Evolutionary conservation across 23 tunicate genomes (phyloP).

Genomic region (Styela plicata): DNA sequence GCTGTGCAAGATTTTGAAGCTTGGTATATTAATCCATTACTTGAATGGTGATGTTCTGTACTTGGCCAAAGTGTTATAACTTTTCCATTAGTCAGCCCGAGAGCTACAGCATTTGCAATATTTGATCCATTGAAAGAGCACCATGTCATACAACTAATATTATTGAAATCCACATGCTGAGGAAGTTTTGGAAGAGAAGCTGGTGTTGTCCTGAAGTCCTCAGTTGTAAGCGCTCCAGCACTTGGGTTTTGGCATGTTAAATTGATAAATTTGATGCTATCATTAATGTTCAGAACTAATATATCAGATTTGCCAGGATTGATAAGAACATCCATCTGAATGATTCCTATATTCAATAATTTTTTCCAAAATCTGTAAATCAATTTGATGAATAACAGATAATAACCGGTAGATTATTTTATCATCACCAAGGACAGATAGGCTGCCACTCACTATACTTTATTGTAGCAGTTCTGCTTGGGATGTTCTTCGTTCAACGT

Average conservation of each 20-base stretch:
- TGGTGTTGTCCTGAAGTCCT: conserved; percentile 1
- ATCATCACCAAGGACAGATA: too few species aligned
- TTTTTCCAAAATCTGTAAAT: too few species aligned
- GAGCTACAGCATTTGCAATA: conserved; percentile 12
- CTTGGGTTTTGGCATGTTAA: neutral
- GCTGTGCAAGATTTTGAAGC: conserved; percentile 39
- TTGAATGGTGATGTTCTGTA: neutral
- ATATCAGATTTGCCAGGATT: conserved; percentile 5
- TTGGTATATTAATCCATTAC: conserved; percentile 30
- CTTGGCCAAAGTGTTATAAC: conserved; percentile 12
- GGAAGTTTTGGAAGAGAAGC: conserved; percentile 19
- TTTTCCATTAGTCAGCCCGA: conserved; percentile 14
- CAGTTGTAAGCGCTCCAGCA: neutral
- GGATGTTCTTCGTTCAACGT: too few species aligned
- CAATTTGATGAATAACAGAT: too few species aligned
- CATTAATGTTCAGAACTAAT: conserved; percentile 15
- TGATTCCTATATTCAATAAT: too few species aligned
- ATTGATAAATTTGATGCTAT: conserved; percentile 13
- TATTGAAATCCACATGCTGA: conserved; percentile 10
- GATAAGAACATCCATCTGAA: conserved; percentile 1
- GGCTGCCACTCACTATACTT: too few species aligned
- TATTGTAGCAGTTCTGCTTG: too few species aligned
- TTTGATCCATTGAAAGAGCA: neutral
- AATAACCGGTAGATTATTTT: too few species aligned
- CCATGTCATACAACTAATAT: conserved; percentile 28